Conservation (phyloP, 2,797 vertebrate genomes). For the Propithecus perrieri region DNA sequence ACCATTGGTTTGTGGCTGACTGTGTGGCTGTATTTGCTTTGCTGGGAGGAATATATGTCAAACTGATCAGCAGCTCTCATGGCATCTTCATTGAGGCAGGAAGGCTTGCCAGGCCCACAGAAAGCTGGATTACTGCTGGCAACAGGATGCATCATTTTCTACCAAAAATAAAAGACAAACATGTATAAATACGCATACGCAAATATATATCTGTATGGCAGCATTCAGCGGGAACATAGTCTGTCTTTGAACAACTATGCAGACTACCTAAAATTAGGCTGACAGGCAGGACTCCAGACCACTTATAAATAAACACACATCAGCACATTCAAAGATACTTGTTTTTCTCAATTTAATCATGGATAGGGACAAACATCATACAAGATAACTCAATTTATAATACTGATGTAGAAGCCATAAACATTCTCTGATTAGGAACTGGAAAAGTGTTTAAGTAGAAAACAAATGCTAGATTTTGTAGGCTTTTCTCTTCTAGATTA, state of each 20-base stretch:
- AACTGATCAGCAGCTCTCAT: slow-evolving; percentile 94
- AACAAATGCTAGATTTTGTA: slow-evolving; percentile 48
- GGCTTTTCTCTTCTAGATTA: slow-evolving; percentile 40
- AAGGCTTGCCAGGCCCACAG: slow-evolving; percentile 94
- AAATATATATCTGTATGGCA: slow-evolving; percentile 43
- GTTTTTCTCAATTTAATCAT: slow-evolving; percentile 52
- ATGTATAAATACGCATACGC: slow-evolving; percentile 60
- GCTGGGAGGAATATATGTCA: slow-evolving; percentile 93
- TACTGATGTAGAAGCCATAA: not conserved
- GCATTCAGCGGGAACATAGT: not conserved
- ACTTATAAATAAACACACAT: slow-evolving; percentile 49
- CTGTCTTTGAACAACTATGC: slow-evolving; percentile 27
- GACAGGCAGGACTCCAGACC: not conserved
- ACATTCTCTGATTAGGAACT: slow-evolving; percentile 10
- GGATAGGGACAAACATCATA: not conserved
- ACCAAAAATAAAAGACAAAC: slow-evolving; percentile 79
- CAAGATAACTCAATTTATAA: slow-evolving; percentile 26
- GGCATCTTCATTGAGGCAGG: slow-evolving; percentile 94
- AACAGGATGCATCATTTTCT: slow-evolving; percentile 99
- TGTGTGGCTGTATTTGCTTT: slow-evolving; percentile 94
- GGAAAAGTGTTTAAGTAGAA: not conserved
- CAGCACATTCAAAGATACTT: slow-evolving; percentile 26
- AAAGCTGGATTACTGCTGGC: slow-evolving; percentile 92
- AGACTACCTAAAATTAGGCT: slow-evolving; percentile 50
- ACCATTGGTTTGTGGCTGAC: slow-evolving; percentile 93